These are phyloP conservation scores for Drosophila azteca DNA, from an alignment of 1,140 invertebrate genomes.

Conservation along the genomic window DNA sequence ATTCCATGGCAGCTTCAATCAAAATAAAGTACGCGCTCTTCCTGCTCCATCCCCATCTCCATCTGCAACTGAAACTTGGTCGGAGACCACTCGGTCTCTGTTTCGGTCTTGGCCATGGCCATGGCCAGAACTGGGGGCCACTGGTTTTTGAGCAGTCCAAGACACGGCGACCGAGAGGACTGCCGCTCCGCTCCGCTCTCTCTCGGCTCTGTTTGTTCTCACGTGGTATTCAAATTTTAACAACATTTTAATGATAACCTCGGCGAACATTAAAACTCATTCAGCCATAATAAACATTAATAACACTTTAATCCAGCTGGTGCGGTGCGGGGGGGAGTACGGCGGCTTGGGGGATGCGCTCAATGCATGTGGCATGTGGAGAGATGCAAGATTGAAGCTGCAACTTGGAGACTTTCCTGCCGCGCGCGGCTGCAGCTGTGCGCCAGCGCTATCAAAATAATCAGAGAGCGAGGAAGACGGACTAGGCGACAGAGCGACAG, in stretches of 20 bases:
- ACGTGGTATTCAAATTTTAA: conserved; percentile 83
- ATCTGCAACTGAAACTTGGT: conserved; percentile 16
- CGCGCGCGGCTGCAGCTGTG: conserved; percentile 54
- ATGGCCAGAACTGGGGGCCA: conserved; percentile 26
- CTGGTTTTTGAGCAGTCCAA: conserved; percentile 29
- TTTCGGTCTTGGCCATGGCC: conserved; percentile 26
- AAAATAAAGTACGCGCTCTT: conserved; percentile 80
- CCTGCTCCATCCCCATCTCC: conserved; percentile 43
- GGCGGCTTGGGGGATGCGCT: neutral
- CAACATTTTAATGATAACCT: conserved; percentile 83
- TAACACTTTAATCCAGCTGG: conserved; percentile 77
- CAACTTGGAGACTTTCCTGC: conserved; percentile 32
- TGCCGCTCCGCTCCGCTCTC: conserved; percentile 41
- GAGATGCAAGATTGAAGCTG: conserved; percentile 7
- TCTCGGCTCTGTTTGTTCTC: conserved; percentile 53
- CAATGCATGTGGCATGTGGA: conserved; percentile 13
- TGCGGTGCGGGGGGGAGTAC: conserved; percentile 5
- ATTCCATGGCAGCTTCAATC: conserved; percentile 82
- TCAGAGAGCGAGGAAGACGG: conserved; percentile 46
- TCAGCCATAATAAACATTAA: conserved; percentile 82
- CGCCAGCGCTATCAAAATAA: conserved; percentile 76
- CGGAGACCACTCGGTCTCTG: conserved; percentile 22
- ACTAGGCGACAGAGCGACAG: conserved; percentile 2
- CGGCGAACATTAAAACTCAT: conserved; percentile 82
- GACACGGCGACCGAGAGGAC: conserved; percentile 16